Conservation (phyloP, 2,797 vertebrate genomes). For the Apogon hyalosoma region DNA sequence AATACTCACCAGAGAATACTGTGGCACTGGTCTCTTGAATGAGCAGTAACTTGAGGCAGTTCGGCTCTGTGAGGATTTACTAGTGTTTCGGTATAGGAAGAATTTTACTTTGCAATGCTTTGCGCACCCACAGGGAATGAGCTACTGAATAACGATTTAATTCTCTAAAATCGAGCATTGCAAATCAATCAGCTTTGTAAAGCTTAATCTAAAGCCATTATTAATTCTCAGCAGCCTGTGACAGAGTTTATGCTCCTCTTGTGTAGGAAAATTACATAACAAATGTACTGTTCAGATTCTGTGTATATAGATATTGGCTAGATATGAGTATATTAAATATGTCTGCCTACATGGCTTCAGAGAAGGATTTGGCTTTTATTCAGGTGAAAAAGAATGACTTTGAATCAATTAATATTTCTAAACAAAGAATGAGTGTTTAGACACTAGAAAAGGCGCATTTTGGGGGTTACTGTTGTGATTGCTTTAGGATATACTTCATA, state of each 20-base stretch:
- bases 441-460: neutral
- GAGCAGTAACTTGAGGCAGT: conserved; percentile 26
- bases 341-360: neutral
- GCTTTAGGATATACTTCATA: neutral
- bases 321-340: no score
- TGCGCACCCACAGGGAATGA: conserved; percentile 5
- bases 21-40: conserved; percentile 40
- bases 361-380: neutral
- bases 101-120: conserved; percentile 13
- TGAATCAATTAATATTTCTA: neutral
- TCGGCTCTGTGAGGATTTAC: conserved; percentile 17
- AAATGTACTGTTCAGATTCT: no score
- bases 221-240: neutral
- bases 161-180: conserved; percentile 1
- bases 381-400: neutral
- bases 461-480: neutral
- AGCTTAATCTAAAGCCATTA: neutral
- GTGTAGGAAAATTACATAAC: no score
- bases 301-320: no score
- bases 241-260: neutral
- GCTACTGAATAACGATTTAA: neutral
- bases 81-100: neutral
- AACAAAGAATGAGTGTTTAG: neutral
- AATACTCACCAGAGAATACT: conserved; percentile 58
- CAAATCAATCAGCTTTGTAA: neutral